Conservation (phyloP, 2,888 invertebrate species). For the Lingula anatina region DNA sequence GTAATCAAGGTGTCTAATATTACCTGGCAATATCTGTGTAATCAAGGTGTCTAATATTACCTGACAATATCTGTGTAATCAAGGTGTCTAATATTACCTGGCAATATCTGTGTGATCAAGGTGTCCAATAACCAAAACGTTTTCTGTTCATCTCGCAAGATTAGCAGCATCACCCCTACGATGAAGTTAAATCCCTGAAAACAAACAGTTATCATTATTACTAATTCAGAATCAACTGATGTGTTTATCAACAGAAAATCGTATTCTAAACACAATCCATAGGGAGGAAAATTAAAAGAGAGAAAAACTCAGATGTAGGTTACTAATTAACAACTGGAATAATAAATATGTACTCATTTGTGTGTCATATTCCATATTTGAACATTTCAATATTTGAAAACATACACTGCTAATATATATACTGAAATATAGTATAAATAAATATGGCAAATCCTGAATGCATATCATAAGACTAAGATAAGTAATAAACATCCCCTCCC, state of each 20-base stretch:
- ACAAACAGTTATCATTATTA: background rate
- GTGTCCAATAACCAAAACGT: conserved; percentile 89
- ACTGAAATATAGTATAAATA: too few relatives aligned
- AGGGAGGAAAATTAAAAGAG: too few relatives aligned
- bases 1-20: conserved; percentile 82
- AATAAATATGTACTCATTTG: too few relatives aligned
- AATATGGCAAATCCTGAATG: too few relatives aligned
- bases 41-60: conserved; percentile 76
- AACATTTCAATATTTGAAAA: too few relatives aligned
- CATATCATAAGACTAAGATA: too few relatives aligned
- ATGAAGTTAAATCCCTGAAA: conserved; percentile 84
- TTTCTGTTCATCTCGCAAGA: conserved; percentile 83
- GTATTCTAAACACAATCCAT: background rate
- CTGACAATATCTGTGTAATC: conserved; percentile 77
- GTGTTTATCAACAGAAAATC: background rate
- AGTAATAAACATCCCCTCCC: too few relatives aligned
- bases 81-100: conserved; percentile 69
- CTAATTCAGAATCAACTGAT: background rate
- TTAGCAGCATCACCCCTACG: conserved; percentile 76
- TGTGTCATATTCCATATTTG: too few relatives aligned
- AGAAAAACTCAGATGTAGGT: too few relatives aligned
- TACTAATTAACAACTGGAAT: too few relatives aligned
- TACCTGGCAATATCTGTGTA: conserved; percentile 72
- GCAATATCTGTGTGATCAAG: conserved; percentile 79
- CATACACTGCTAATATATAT: too few relatives aligned